Evolutionary conservation across 2,113 vertebrate species (phyloP), one percentile per base, ranked within the genome.

Genomic region (Centropristis striata): DNA sequence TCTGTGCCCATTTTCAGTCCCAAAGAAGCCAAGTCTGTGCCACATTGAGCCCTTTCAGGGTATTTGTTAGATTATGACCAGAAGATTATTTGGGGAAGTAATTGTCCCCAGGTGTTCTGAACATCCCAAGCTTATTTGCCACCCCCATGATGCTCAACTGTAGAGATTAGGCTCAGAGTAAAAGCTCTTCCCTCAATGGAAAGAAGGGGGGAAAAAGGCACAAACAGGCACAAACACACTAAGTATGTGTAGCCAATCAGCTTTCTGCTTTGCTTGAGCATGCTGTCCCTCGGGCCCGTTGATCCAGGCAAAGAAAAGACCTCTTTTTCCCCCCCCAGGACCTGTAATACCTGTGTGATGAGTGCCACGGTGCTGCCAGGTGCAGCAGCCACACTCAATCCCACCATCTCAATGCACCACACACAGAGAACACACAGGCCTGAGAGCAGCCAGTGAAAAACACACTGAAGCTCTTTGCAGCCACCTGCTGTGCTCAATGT

Each of bases 211-310:
- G 42, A 78, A 78, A 79, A 70, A 42, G 58, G 57, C 49, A 54
- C 73, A 81, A 79, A 89, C 69, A 86, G 86, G 54, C 80, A 84
- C 86, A 88, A 89, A 83, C 74, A 81, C 68, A 41, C 60, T 84
- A 90, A 92, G 89, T 78, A 91, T 77, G 89, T 90, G 93, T 90
- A 87, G 83, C 93, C 90, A 93, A 92, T 94, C 86, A 90, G 90
- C 89, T 91, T 90, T 87, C 77, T 85, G 79, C 85, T 81, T 90
- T 91, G 67, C 80, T 51, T 74, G 75, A 85, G 79, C 57, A 80
- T 68, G 83, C 60, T 67, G 71, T 88, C 84, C 90, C 92, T 83
- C 70, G 84, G 86, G 88, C 81, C 72, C 57, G 57, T 53, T 85
- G 84, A 93, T 90, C 84, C 86, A 71, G 75, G 84, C 75, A 77